These are phyloP conservation scores for Dryococelus australis DNA, from an alignment of 2,888 invertebrate species.

Conservation along the genomic window DNA sequence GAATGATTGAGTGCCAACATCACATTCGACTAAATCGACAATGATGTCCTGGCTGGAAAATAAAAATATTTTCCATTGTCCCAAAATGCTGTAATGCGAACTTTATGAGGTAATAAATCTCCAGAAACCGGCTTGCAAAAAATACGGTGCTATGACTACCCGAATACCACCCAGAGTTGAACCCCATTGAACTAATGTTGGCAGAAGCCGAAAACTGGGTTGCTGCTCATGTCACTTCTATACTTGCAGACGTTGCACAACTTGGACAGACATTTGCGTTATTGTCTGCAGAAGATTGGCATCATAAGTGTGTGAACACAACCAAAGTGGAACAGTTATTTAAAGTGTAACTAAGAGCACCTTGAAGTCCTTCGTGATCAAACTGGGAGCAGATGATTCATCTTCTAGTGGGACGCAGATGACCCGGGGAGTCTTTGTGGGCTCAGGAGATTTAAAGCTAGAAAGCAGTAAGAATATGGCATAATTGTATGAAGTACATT, in stretches of 20 bases:
- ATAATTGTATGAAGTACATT: no score
- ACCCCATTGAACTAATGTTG: conserved; percentile 36
- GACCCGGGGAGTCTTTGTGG: no score
- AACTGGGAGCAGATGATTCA: neutral
- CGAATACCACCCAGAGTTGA: no score
- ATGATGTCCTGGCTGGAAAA: neutral
- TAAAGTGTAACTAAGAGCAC: neutral
- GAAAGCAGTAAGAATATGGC: no score
- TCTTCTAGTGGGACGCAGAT: neutral
- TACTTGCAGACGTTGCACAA: neutral
- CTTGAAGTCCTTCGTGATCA: conserved; percentile 18
- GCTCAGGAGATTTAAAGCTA: no score
- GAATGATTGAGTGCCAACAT: no score
- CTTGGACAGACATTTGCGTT: neutral
- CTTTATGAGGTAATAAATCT: neutral
- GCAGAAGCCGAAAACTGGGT: conserved; percentile 40
- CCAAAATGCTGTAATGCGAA: neutral
- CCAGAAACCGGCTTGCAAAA: neutral
- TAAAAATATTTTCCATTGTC: neutral
- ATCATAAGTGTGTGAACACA: neutral
- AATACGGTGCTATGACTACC: no score
- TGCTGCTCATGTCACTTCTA: conserved; percentile 32
- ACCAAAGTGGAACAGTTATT: neutral
- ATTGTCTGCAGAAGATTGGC: neutral
- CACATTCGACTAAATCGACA: no score